Evolutionary conservation across 2,888 invertebrate species (phyloP).

Genomic region (Ormyrus rosae): DNA sequence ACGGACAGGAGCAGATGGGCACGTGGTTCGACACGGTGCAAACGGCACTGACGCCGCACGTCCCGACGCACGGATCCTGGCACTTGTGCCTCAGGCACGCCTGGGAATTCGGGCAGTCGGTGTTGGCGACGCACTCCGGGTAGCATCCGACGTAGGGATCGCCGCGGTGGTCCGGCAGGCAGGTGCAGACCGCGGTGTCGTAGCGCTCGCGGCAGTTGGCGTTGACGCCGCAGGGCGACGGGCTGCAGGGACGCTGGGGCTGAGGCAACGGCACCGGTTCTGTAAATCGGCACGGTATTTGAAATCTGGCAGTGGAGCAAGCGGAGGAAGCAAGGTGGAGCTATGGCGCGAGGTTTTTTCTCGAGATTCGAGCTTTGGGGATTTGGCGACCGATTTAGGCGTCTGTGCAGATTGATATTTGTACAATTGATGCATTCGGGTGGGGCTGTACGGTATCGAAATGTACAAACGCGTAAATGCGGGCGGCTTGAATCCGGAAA

Average conservation of each 20-base stretch:
- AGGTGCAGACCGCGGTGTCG: constrained; percentile 83
- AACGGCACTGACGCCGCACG: constrained; percentile 85
- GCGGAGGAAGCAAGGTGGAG: too few relatives aligned
- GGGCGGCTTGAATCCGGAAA: too few relatives aligned
- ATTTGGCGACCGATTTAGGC: too few relatives aligned
- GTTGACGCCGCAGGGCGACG: constrained; percentile 83
- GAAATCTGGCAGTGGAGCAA: neutral
- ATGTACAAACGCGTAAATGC: too few relatives aligned
- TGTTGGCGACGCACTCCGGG: constrained; percentile 87
- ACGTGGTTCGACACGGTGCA: constrained; percentile 85
- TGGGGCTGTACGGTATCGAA: too few relatives aligned
- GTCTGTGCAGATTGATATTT: too few relatives aligned
- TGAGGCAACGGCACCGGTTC: constrained; percentile 35
- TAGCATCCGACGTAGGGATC: constrained; percentile 78
- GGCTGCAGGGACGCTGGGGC: constrained; percentile 77
- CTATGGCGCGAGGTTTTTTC: too few relatives aligned
- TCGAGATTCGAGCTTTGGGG: too few relatives aligned
- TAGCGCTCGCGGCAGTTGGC: constrained; percentile 83
- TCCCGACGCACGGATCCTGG: constrained; percentile 84
- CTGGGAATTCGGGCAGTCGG: constrained; percentile 81
- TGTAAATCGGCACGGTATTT: constrained; percentile 46
- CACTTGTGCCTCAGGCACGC: constrained; percentile 84
- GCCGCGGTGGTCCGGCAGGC: constrained; percentile 83
- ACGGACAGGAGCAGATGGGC: constrained; percentile 85
- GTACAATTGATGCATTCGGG: too few relatives aligned